These are phyloP conservation scores for Paragorgia papillata DNA, from an alignment of 92 coral and sea anemone genomes.

Conservation along the genomic window DNA sequence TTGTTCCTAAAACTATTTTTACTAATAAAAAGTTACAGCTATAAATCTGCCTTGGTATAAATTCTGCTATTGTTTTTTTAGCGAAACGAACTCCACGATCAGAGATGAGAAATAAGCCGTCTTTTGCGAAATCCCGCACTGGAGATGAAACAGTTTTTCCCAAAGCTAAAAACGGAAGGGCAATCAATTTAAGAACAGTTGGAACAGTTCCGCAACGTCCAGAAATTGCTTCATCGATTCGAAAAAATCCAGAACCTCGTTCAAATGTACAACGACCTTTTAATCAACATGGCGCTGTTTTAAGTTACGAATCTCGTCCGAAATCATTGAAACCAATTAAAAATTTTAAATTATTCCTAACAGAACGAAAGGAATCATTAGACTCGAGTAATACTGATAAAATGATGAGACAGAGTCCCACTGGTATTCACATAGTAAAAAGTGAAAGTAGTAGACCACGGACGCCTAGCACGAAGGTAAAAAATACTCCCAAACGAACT, in stretches of 20 bases:
- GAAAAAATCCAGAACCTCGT: neutral
- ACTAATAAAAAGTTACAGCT: no score
- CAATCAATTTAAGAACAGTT: no score
- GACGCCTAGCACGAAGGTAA: neutral
- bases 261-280: neutral
- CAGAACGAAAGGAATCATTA: slow-evolving; percentile 58
- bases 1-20: no score
- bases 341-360: neutral
- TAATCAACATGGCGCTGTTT: neutral
- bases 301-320: neutral
- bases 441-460: neutral
- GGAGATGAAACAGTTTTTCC: neutral
- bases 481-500: neutral
- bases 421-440: slow-evolving; percentile 90
- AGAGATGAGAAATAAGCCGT: neutral
- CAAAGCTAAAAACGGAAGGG: no score
- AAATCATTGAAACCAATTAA: neutral
- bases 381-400: slow-evolving; percentile 91
- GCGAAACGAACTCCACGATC: neutral
- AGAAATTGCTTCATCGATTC: neutral
- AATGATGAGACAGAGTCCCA: slow-evolving; percentile 88
- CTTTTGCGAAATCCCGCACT: neutral
- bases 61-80: neutral
- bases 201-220: no score
- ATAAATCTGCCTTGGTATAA: neutral